phyloP scores from a whole-genome alignment of 1,140 invertebrate species.

The Schlechtendalia chinensis region DNA sequence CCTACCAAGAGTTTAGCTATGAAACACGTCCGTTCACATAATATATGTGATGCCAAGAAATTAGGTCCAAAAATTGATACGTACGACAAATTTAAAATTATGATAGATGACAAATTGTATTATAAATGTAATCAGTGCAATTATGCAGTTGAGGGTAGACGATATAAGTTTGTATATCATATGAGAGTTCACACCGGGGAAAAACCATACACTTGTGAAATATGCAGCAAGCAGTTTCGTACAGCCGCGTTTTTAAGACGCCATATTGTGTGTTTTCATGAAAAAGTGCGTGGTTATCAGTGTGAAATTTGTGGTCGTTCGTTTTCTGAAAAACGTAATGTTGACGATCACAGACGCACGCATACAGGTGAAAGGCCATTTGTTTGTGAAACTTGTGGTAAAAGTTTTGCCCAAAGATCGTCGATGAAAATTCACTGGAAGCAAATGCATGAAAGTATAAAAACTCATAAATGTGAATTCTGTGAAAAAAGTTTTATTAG shows the following conservation, averaged over 20 bases:
- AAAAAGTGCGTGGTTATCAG: conserved; percentile 61
- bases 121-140: conserved; percentile 51
- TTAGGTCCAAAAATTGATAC: background rate
- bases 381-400: conserved; percentile 53
- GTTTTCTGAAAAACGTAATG: conserved; percentile 60
- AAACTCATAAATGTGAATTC: conserved; percentile 64
- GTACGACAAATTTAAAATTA: conserved; percentile 23
- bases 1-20: background rate
- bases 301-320: conserved; percentile 61
- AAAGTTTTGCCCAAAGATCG: conserved; percentile 51
- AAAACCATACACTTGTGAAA: conserved; percentile 69
- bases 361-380: conserved; percentile 53
- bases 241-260: conserved; percentile 63
- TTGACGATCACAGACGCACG: conserved; percentile 56
- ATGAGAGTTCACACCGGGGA: conserved; percentile 60
- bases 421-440: conserved; percentile 53
- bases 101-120: conserved; percentile 39
- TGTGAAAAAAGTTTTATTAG: conserved; percentile 61
- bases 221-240: conserved; percentile 73
- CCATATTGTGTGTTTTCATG: conserved; percentile 66
- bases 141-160: conserved; percentile 42
- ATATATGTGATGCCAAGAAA: background rate
- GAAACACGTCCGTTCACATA: conserved; percentile 11
- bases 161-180: conserved; percentile 51
- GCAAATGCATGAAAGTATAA: conserved; percentile 61